Base-by-base conservation (phyloP, 2,797 vertebrate genomes). In the Urocyon cinereoargenteus region DNA sequence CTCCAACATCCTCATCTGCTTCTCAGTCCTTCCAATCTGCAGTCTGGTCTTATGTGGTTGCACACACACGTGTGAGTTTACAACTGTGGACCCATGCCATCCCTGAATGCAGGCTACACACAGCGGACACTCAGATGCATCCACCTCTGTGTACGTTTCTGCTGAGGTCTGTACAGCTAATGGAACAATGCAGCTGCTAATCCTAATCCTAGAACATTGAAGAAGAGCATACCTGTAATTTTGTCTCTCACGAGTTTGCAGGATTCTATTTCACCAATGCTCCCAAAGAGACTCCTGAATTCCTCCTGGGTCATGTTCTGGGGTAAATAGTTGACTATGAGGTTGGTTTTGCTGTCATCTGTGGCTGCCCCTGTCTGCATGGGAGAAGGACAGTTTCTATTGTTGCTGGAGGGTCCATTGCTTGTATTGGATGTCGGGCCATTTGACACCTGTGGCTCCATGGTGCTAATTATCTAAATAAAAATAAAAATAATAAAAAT, bases 261-360 rank as follows among this genome's bases (percentile, higher is more conserved):
- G 98, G 99, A 99, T 98, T 99, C 99, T 0, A 99, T 99, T 99
- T 99, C 99, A 66, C 99, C 99, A 96, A 99, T 99, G 99, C 99
- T 99, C 94, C 99, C 99, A 11, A 99, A 99, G 97, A 99, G 99
- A 99, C 99, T 99, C 98, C 99, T 99, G 99, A 99, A 99, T 99
- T 99, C 99, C 98, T 99, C 99, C 98, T 99, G 99, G 98, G 99
- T 99, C 99, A 99, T 99, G 98, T 99, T 99, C 99, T 99, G 99
- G 98, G 99, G 99, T 99, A 99, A 99, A 99, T 99, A 99, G 99
- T 99, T 99, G 99, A 99, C 99, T 93, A 99, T 99, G 99, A 99
- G 99, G 99, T 99, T 99, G 98, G 99, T 99, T 99, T 99, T 99
- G 99, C 99, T 99, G 99, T 99, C 99, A 96, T 99, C 99, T 79